phyloP scores from a whole-genome alignment of 2,888 invertebrate species.

The Hyles lineata region DNA sequence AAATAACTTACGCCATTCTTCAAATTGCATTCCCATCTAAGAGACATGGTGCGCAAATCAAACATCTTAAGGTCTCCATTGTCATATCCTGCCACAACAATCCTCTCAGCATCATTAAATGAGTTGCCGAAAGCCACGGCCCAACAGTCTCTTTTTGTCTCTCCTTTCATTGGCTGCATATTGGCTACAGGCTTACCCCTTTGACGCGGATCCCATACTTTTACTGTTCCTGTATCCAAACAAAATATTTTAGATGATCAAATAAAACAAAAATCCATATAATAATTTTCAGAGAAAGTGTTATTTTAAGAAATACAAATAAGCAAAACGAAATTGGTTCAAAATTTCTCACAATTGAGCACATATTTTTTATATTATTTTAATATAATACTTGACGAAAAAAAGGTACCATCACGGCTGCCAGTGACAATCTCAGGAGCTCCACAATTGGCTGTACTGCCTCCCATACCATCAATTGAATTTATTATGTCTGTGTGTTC shows the following conservation, averaged over 20 bases:
- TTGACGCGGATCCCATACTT: slow-evolving; percentile 98
- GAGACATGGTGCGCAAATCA: slow-evolving; percentile 92
- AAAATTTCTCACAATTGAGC: too few species aligned
- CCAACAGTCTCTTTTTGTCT: slow-evolving; percentile 95
- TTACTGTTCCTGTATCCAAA: slow-evolving; percentile 88
- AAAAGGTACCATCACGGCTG: slow-evolving; percentile 91
- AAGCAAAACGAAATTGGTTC: too few species aligned
- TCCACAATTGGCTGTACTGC: slow-evolving; percentile 91
- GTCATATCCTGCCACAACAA: slow-evolving; percentile 96
- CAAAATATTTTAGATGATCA: neutral
- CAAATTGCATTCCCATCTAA: slow-evolving; percentile 96
- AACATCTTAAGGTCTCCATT: slow-evolving; percentile 98
- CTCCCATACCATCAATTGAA: slow-evolving; percentile 95
- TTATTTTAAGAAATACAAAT: too few species aligned
- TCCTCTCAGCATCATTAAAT: slow-evolving; percentile 93
- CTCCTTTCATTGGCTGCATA: slow-evolving; percentile 91
- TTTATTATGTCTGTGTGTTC: slow-evolving; percentile 95
- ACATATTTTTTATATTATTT: too few species aligned
- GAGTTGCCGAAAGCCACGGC: slow-evolving; percentile 96
- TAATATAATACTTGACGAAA: neutral
- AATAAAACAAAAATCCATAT: neutral
- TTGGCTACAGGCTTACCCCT: slow-evolving; percentile 94
- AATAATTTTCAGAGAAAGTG: neutral
- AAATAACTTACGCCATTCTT: slow-evolving; percentile 91
- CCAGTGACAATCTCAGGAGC: slow-evolving; percentile 98